These are phyloP conservation scores for Aphodius sticticus DNA, from an alignment of 2,888 invertebrate genomes.

Conservation along the genomic window DNA sequence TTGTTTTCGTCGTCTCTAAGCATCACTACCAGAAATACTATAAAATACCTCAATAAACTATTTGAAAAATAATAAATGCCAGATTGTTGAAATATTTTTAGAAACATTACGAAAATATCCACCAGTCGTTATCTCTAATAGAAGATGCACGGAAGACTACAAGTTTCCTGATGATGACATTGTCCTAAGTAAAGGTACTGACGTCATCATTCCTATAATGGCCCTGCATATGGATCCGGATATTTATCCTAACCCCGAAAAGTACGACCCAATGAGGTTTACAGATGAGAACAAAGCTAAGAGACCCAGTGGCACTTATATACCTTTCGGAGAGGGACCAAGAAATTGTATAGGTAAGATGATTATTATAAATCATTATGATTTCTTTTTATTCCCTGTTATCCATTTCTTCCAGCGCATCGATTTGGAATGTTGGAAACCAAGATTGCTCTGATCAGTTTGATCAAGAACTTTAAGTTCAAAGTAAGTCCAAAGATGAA, in stretches of 20 bases:
- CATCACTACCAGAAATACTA: too few species aligned
- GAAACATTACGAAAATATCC: slow-evolving; percentile 29
- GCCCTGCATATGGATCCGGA: slow-evolving; percentile 64
- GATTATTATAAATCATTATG: neutral
- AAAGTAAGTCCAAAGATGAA: slow-evolving; percentile 54
- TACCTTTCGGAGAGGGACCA: slow-evolving; percentile 67
- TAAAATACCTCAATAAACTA: too few species aligned
- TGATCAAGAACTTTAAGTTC: slow-evolving; percentile 55
- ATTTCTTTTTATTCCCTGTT: neutral
- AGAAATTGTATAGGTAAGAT: slow-evolving; percentile 66
- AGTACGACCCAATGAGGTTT: slow-evolving; percentile 67
- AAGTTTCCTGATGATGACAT: slow-evolving; percentile 17
- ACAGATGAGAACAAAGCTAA: slow-evolving; percentile 63
- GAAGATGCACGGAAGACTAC: slow-evolving; percentile 19
- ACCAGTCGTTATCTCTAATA: neutral
- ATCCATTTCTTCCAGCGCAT: slow-evolving; percentile 8
- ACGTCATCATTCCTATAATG: slow-evolving; percentile 57
- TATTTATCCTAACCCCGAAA: slow-evolving; percentile 64
- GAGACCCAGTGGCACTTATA: slow-evolving; percentile 58
- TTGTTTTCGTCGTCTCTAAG: neutral
- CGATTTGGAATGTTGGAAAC: slow-evolving; percentile 54
- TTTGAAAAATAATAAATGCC: too few species aligned
- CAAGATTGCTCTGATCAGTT: slow-evolving; percentile 58
- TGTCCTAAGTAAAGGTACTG: slow-evolving; percentile 47
- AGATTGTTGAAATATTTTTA: slow-evolving; percentile 8